Conservation (phyloP, 2,888 invertebrate genomes). For the Nasonia oneida region DNA sequence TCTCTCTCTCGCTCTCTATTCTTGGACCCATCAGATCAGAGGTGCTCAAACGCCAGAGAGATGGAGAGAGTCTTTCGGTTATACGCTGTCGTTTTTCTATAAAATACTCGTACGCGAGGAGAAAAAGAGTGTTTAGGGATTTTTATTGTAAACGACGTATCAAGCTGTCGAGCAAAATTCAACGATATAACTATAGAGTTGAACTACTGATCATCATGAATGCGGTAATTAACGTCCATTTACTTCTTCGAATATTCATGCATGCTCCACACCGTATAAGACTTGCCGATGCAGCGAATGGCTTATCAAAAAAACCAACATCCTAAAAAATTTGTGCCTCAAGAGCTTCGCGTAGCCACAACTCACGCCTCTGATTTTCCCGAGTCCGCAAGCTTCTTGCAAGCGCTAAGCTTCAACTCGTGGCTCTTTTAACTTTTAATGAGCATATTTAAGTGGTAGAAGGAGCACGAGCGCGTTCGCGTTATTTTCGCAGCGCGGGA, state of each 20-base stretch:
- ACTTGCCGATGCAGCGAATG: no score
- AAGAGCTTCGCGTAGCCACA: background rate
- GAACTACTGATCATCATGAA: no score
- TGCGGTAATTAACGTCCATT: no score
- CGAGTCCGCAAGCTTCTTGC: background rate
- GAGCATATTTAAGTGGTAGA: conserved; percentile 37
- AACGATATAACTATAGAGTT: no score
- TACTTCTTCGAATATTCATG: no score
- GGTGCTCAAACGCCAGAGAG: conserved; percentile 71
- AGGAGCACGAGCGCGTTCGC: conserved; percentile 12
- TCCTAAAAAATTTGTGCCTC: background rate
- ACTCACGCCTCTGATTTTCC: background rate
- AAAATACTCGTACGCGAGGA: background rate
- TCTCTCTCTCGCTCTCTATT: conserved; percentile 65
- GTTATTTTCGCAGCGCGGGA: conserved; percentile 48
- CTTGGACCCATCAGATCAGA: conserved; percentile 71
- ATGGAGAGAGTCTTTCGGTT: background rate
- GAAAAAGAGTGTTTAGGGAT: background rate
- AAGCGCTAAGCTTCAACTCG: conserved; percentile 3
- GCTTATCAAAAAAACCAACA: background rate
- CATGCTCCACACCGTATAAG: no score
- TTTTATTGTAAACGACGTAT: background rate
- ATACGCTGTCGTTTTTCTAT: background rate
- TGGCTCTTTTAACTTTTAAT: conserved; percentile 55
- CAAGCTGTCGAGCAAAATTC: no score